Percentiles rank a stretch among this genome's conserved stretches.
Conservation (phyloP, 2,113 vertebrate genomes). For the Strigops habroptila region DNA sequence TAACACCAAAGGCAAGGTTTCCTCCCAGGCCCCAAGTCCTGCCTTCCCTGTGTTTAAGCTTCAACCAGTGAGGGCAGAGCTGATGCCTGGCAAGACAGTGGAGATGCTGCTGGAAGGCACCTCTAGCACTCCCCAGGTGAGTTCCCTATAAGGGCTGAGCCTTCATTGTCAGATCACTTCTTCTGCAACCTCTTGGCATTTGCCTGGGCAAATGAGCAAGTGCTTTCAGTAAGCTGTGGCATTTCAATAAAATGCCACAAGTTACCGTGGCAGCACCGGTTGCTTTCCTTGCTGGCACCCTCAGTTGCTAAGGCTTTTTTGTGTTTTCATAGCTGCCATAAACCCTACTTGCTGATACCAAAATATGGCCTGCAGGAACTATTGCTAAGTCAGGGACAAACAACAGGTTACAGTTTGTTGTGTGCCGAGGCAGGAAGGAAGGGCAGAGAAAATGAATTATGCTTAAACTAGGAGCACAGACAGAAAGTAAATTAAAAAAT, state of each 20-base stretch:
- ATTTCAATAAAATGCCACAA: neutral
- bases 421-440: neutral
- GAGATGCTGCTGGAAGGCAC: slow-evolving; percentile 78
- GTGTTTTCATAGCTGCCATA: slow-evolving; percentile 20
- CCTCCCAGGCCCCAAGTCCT: neutral
- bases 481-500: neutral
- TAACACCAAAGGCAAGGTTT: neutral
- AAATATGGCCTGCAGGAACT: neutral
- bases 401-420: neutral
- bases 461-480: neutral
- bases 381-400: neutral
- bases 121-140: slow-evolving; percentile 77
- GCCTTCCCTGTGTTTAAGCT: slow-evolving; percentile 73
- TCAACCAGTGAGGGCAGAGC: slow-evolving; percentile 68
- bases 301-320: neutral
- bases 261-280: slow-evolving; percentile 46
- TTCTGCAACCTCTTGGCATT: neutral
- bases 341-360: neutral
- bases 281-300: neutral
- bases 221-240: neutral
- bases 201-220: neutral
- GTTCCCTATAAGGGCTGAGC: neutral
- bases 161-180: neutral
- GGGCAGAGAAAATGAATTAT: neutral
- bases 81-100: slow-evolving; percentile 74